Conservation (phyloP, 2,797 vertebrate genomes). For the Takifugu ocellatus region DNA sequence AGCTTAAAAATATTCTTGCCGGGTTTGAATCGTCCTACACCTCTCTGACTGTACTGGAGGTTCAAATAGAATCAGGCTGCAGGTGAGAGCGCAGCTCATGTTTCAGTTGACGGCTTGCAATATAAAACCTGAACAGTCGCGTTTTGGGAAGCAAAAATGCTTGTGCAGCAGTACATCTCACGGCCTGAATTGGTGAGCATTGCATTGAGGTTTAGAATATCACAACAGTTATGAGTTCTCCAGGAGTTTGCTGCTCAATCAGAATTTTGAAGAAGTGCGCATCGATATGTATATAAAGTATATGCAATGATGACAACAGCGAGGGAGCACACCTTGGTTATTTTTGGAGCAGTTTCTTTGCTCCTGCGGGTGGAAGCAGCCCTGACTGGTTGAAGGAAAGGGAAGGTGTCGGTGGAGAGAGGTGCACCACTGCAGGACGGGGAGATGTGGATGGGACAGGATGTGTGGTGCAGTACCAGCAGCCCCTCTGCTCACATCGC, state of each 20-base stretch:
- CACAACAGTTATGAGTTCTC: constrained; percentile 1
- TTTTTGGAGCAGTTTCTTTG: constrained; percentile 2
- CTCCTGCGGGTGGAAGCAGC: constrained; percentile 39
- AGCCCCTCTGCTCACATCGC: constrained; percentile 71
- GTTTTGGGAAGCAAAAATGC: constrained; percentile 34
- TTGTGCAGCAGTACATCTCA: constrained; percentile 18
- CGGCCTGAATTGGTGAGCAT: background rate
- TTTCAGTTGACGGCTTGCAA: constrained; percentile 60
- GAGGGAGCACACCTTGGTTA: background rate
- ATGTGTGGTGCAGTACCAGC: constrained; percentile 76
- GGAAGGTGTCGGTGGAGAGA: constrained; percentile 43
- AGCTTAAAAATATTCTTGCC: constrained; percentile 25
- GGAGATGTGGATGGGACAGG: constrained; percentile 63
- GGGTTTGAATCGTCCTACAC: constrained; percentile 17
- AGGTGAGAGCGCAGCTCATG: constrained; percentile 54
- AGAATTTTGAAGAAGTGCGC: no score
- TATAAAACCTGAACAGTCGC: constrained; percentile 32
- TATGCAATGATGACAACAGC: no score
- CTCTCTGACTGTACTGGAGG: constrained; percentile 44
- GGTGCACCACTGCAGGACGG: constrained; percentile 68
- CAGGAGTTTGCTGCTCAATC: no score
- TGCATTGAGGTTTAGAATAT: constrained; percentile 14
- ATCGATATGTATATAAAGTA: no score
- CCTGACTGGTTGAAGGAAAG: constrained; percentile 32
- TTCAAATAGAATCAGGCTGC: constrained; percentile 52